Evolutionary conservation across 2,113 vertebrate species (phyloP), one percentile per base, ranked within the genome.

Genomic region (Suncus etruscus): DNA sequence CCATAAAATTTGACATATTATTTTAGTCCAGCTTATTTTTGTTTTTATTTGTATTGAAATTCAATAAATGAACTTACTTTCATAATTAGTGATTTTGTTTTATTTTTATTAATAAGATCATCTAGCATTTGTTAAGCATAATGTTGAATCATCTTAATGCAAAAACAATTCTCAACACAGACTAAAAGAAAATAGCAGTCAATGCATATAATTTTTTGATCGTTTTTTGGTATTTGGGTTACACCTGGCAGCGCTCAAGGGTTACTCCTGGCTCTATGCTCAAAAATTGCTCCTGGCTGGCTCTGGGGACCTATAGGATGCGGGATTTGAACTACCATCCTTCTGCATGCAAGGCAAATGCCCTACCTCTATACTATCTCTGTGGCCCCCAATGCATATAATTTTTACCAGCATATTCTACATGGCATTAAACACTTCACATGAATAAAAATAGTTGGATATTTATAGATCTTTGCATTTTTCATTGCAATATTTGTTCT

Each of bases 21-120:
- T 89, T 72, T 79, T 86, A 58, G n/a, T 61, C 51, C 69, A 93
- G 25, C 18, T 65, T 83, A 79, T 22, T 22, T 79, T 76, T 81
- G 68, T 22, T 65, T 91, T 90, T 87, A 68, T 76, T 87, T 91
- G 6, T 80, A 77, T 45, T 82, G 29, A 88, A 91, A 87, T 80
- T 51, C 85, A 88, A 54, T 72, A 84, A 76, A 65, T 81, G 27
- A 88, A 24, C 47, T 77, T 58, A 73, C 27, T 77, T 91, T 77
- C 29, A 80, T 39, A 69, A 63, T 76, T 39, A 25, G 10, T 22
- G 61, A 4, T 80, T 89, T 74, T 78, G 32, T 48, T 45, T 68
- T 81, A 69, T 63, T 58, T 48, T 54, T 83, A 29, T 39, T 39
- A 39, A 39, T 39, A 39, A 39, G 39, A 39, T 39, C 5, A 5